A percentile compares a stretch with the other conserved stretches of the same genome.
Evolutionary conservation across 2,113 vertebrate genomes (phyloP).

Genomic region (Heterotilapia buettikoferi): DNA sequence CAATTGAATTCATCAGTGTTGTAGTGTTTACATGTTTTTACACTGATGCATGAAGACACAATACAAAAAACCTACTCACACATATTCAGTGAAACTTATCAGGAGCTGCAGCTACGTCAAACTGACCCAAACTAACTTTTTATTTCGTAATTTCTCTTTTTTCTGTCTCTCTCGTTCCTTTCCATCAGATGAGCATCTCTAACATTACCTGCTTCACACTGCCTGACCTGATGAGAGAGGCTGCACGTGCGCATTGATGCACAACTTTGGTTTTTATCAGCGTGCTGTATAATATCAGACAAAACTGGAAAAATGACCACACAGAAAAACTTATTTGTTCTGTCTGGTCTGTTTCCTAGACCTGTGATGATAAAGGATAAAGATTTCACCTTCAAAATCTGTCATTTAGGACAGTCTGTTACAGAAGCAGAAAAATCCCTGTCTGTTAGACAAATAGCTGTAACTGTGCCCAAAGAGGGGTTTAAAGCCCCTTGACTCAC

Average conservation of each 20-base stretch:
- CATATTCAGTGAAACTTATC: too few relatives aligned
- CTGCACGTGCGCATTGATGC: not conserved
- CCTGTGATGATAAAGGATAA: not conserved
- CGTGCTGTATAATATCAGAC: not conserved
- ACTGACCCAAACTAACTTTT: not conserved
- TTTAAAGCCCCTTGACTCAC: too few relatives aligned
- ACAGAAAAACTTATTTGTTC: not conserved
- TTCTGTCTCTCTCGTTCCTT: accelerated
- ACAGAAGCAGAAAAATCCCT: accelerated
- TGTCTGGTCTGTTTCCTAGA: not conserved
- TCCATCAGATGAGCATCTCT: accelerated
- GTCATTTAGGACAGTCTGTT: not conserved
- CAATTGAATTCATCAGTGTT: too few relatives aligned
- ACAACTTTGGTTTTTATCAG: not conserved
- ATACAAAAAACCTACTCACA: too few relatives aligned
- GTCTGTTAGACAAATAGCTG: not conserved
- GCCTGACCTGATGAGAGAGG: not conserved
- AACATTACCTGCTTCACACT: not conserved
- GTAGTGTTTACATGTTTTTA: too few relatives aligned
- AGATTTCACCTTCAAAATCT: not conserved
- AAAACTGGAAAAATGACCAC: not conserved
- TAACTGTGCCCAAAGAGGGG: not conserved
- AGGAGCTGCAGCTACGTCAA: not conserved
- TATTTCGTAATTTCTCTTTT: not conserved
- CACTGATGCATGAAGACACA: too few relatives aligned